Conservation (phyloP, 2,888 invertebrate genomes). For the Autographa gamma region DNA sequence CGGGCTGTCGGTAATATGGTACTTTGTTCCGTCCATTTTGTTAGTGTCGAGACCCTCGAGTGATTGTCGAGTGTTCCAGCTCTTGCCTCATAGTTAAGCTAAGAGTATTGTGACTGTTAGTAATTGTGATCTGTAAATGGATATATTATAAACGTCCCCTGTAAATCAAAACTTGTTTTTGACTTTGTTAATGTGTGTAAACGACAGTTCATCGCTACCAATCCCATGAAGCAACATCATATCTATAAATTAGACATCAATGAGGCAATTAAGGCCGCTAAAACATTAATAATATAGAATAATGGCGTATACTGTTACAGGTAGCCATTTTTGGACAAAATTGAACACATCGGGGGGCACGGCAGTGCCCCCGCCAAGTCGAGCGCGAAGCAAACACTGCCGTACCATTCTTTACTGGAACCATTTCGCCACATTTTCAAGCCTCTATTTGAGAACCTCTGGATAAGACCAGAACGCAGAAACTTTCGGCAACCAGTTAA, state of each 20-base stretch:
- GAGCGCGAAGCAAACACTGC: too few relatives aligned
- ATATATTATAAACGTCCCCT: not conserved
- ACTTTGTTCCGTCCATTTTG: not conserved
- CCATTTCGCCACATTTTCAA: too few relatives aligned
- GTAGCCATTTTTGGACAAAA: slow-evolving; percentile 35
- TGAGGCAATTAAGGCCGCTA: slow-evolving; percentile 2
- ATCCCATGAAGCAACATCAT: not conserved
- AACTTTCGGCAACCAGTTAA: too few relatives aligned
- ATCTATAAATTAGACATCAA: slow-evolving; percentile 4
- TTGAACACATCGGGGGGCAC: slow-evolving; percentile 28
- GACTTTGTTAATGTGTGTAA: not conserved
- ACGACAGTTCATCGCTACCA: slow-evolving; percentile 4
- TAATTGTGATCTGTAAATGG: not conserved
- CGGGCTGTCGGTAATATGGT: slow-evolving; percentile 1
- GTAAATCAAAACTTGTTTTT: not conserved
- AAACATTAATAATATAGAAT: slow-evolving; percentile 1
- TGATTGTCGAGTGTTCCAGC: not conserved
- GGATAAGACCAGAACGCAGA: too few relatives aligned
- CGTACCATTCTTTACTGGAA: too few relatives aligned
- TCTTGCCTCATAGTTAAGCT: not conserved
- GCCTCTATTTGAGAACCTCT: too few relatives aligned
- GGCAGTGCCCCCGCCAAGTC: too few relatives aligned
- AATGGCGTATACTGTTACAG: slow-evolving; percentile 4
- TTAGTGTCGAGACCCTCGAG: not conserved
- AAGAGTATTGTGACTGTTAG: not conserved